Evolutionary conservation across 2,113 vertebrate species (phyloP).

Genomic region (Cyprinodon tularosa): DNA sequence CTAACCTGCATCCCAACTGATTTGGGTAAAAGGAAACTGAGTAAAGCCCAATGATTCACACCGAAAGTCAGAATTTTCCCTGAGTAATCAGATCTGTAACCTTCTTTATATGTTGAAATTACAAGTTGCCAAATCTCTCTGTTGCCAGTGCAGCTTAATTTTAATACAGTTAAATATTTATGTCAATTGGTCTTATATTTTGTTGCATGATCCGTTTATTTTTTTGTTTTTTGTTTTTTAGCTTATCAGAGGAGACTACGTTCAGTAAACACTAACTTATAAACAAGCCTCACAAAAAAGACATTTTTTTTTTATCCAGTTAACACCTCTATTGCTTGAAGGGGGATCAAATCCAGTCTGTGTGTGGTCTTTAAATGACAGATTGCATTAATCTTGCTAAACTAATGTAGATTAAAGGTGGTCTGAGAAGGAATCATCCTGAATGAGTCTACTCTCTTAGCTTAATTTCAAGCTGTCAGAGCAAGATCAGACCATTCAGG

Average conservation of each 20-base stretch:
- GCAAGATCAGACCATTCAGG: not conserved
- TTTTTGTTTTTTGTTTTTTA: no score
- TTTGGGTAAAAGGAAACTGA: not conserved
- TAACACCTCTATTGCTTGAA: no score
- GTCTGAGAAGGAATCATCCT: not conserved
- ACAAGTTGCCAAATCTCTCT: not conserved
- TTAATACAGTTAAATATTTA: not conserved
- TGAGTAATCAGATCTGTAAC: not conserved
- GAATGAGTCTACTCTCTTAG: not conserved
- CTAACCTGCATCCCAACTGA: not conserved
- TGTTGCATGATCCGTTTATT: no score
- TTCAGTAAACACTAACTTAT: no score
- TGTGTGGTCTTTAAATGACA: no score
- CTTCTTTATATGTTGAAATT: not conserved
- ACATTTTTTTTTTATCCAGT: no score
- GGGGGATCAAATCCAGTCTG: no score
- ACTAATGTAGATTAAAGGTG: not conserved
- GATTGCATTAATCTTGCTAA: not conserved
- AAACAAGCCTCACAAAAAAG: no score
- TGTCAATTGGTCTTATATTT: not conserved
- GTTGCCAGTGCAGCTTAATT: not conserved
- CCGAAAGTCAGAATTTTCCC: not conserved
- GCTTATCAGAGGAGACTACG: no score
- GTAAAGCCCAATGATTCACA: not conserved
- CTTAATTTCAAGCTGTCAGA: not conserved